Conservation (phyloP, 2,797 vertebrate genomes). For the Clamator glandarius region DNA sequence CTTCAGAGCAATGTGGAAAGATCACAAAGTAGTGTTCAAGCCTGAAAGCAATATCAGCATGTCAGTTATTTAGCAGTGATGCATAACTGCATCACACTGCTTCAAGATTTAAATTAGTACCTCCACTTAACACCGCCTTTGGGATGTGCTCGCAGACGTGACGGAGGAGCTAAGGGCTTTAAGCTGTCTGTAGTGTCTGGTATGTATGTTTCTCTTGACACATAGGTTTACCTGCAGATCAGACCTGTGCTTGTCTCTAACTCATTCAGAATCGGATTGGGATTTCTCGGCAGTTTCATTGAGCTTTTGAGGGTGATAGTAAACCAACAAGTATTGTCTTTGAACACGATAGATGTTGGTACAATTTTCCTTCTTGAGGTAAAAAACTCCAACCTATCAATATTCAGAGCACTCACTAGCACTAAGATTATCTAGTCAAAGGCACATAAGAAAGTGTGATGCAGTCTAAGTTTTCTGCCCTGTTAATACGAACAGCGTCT, state of each 20-base stretch:
- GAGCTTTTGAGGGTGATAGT: not conserved
- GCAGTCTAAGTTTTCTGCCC: not conserved
- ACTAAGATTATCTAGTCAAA: not conserved
- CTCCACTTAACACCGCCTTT: too few relatives aligned
- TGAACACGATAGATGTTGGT: not conserved
- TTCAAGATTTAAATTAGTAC: not conserved
- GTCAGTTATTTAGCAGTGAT: not conserved
- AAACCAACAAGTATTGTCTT: not conserved
- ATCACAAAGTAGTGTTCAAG: not conserved
- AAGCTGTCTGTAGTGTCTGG: not conserved
- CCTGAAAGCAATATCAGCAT: not conserved
- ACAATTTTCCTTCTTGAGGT: not conserved
- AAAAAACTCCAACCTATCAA: rapidly evolving
- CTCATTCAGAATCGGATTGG: not conserved
- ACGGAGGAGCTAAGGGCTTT: not conserved
- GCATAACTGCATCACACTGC: not conserved
- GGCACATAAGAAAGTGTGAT: not conserved
- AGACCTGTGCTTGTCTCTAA: not conserved
- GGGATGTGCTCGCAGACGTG: too few relatives aligned
- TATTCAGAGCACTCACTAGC: not conserved
- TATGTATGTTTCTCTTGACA: not conserved
- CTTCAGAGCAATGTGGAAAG: not conserved
- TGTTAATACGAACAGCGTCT: not conserved
- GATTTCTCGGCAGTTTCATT: not conserved
- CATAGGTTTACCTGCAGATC: not conserved